Percentiles rank a stretch among this genome's conserved stretches.
Conservation (phyloP, 2,797 vertebrate species). For the Prunella strophiata region DNA sequence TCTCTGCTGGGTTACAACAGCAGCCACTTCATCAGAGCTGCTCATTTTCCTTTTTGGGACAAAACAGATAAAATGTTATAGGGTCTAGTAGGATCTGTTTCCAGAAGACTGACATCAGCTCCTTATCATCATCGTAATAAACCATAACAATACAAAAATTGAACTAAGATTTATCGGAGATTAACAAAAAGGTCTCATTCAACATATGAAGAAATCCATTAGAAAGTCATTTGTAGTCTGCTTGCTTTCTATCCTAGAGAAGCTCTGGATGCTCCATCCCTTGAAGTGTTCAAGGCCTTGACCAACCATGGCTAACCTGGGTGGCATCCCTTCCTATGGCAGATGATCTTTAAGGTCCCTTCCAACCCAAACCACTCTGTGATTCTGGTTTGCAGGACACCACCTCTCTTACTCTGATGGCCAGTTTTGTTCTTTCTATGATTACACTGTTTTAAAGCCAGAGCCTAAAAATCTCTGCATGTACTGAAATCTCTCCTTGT, state of each 20-base stretch:
- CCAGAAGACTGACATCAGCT: neutral
- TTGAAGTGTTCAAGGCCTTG: neutral
- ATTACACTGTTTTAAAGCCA: neutral
- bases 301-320: neutral
- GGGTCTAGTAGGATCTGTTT: neutral
- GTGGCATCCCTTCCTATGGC: neutral
- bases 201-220: neutral
- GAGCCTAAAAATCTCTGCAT: neutral
- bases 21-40: accelerated
- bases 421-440: neutral
- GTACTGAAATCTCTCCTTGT: neutral
- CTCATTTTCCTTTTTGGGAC: neutral
- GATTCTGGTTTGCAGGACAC: neutral
- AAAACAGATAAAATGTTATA: neutral
- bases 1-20: neutral
- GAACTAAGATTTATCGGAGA: neutral
- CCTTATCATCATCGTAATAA: neutral
- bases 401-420: neutral
- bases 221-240: neutral
- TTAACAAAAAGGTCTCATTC: neutral
- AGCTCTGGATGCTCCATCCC: neutral
- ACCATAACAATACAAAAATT: neutral
- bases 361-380: neutral
- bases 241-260: neutral
- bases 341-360: neutral